Conservation (phyloP, 2,888 invertebrate genomes). For the Acanthococcus lagerstroemiae region DNA sequence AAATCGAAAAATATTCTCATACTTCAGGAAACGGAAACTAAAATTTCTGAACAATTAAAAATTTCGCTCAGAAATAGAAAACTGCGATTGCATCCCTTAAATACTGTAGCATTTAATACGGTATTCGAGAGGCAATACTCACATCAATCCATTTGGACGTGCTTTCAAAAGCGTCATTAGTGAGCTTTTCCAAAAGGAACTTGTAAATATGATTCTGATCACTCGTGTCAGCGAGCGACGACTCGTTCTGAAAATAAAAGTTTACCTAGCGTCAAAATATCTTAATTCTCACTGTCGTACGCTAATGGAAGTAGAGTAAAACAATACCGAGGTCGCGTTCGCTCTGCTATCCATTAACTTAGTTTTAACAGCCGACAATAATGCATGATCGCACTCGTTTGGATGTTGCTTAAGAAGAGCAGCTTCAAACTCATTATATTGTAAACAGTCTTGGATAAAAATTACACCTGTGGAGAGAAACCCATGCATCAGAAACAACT, state of each 20-base stretch:
- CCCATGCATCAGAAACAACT: not conserved
- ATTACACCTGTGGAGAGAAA: not conserved
- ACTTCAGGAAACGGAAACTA: no score
- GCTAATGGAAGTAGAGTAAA: no score
- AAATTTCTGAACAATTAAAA: no score
- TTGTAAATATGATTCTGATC: not conserved
- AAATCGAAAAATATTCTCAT: no score
- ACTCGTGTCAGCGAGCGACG: no score
- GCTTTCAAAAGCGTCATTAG: not conserved
- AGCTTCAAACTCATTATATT: conserved; percentile 19
- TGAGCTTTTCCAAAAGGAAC: not conserved
- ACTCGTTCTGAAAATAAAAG: no score
- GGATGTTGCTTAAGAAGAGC: not conserved
- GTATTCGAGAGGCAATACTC: not conserved
- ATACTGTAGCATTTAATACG: not conserved
- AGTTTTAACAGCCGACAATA: not conserved
- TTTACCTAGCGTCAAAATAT: no score
- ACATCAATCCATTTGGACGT: conserved; percentile 13
- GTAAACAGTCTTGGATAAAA: conserved; percentile 19
- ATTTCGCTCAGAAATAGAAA: no score
- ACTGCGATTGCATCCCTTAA: no score
- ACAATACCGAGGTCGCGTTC: no score
- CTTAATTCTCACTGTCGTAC: no score
- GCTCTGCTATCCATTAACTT: no score
- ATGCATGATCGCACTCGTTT: not conserved